phyloP scores from a whole-genome alignment of 2,888 invertebrate genomes.

The Parthenolecanium corni region DNA sequence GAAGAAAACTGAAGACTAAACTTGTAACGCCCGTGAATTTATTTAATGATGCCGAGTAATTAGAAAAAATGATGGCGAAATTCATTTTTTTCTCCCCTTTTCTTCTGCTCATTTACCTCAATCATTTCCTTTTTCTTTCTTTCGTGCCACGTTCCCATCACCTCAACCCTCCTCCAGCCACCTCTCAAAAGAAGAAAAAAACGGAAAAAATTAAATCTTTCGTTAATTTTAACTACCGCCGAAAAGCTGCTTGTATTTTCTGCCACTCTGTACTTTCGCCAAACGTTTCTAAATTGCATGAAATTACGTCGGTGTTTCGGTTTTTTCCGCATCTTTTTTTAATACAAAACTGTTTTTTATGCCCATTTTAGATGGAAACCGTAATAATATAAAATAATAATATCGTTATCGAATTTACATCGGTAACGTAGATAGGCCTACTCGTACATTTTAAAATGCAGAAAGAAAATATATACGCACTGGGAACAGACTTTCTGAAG shows the following conservation, averaged over 20 bases:
- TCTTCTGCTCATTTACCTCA: neutral
- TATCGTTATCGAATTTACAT: neutral
- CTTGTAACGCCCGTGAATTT: no score
- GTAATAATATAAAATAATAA: neutral
- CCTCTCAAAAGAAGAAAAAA: neutral
- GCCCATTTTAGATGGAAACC: neutral
- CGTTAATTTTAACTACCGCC: neutral
- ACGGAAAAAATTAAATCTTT: neutral
- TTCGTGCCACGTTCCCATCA: neutral
- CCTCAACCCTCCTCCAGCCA: neutral
- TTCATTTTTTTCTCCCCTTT: neutral
- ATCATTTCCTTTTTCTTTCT: neutral
- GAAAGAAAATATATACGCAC: neutral
- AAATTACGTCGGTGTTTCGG: neutral
- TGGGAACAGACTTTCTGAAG: neutral
- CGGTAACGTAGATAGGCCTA: neutral
- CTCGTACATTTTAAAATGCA: neutral
- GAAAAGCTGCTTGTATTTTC: neutral
- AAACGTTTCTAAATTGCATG: neutral
- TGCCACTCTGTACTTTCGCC: neutral
- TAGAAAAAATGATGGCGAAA: neutral
- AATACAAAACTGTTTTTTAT: neutral
- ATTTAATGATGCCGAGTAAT: no score
- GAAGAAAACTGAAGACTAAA: no score
- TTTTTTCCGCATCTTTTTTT: neutral